A percentile compares a stretch with the other conserved stretches of the same genome.
Conservation (phyloP, 2,113 vertebrate species). For the Prunella himalayana region DNA sequence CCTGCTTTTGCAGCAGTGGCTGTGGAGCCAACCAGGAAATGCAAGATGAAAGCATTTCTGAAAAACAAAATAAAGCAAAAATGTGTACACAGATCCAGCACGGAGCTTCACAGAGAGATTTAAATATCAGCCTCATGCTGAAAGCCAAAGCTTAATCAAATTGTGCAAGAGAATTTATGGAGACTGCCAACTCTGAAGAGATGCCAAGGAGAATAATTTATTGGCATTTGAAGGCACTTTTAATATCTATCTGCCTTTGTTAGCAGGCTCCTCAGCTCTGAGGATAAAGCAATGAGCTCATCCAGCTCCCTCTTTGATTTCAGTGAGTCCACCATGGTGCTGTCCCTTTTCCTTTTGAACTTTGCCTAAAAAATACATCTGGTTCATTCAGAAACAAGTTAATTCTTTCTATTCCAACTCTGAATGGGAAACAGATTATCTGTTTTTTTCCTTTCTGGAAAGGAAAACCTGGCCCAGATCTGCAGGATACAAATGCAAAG, state of each 20-base stretch:
- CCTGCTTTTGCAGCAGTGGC: neutral
- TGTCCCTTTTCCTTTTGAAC: neutral
- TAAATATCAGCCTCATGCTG: neutral
- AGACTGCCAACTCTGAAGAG: slow-evolving; percentile 7
- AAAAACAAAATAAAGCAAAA: slow-evolving; percentile 15
- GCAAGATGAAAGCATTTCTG: slow-evolving; percentile 31
- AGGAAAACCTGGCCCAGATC: neutral
- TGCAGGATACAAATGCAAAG: neutral
- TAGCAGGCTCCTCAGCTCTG: neutral
- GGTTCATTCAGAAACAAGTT: slow-evolving; percentile 10
- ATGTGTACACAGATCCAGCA: neutral
- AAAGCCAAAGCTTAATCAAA: slow-evolving; percentile 44
- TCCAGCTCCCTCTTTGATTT: neutral
- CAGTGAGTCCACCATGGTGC: neutral
- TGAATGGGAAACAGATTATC: neutral
- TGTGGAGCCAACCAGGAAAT: slow-evolving; percentile 24
- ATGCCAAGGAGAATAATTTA: slow-evolving; percentile 33
- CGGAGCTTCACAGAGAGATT: neutral
- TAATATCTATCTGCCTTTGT: slow-evolving; percentile 37
- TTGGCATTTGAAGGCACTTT: slow-evolving; percentile 23
- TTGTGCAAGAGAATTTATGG: slow-evolving; percentile 28
- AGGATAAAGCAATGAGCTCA: slow-evolving; percentile 4
- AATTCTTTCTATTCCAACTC: neutral
- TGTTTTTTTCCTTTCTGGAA: neutral
- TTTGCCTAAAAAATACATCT: neutral